phyloP scores from a whole-genome alignment of 1,140 invertebrate genomes.

The Musca domestica region DNA sequence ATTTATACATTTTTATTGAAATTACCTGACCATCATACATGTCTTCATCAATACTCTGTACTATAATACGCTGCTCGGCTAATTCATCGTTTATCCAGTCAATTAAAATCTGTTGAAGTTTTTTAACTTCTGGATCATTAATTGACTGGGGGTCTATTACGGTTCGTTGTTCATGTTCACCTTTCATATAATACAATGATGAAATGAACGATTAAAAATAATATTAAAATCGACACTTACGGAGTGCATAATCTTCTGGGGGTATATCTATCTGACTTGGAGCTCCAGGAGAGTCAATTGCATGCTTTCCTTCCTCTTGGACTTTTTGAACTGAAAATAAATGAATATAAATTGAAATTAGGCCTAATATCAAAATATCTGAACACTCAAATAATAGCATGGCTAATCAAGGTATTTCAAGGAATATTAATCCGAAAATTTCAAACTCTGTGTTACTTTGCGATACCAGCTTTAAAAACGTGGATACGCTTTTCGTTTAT shows the following conservation, averaged over 20 bases:
- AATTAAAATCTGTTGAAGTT: constrained; percentile 84
- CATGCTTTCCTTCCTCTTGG: constrained; percentile 93
- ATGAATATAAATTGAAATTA: neutral
- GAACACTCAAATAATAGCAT: too few species aligned
- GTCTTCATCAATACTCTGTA: constrained; percentile 96
- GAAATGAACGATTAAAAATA: neutral
- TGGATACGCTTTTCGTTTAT: too few species aligned
- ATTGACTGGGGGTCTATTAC: constrained; percentile 89
- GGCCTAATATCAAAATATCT: neutral
- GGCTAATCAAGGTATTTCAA: neutral
- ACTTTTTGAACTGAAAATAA: constrained; percentile 80
- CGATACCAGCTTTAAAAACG: too few species aligned
- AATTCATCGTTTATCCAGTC: constrained; percentile 99
- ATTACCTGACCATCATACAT: constrained; percentile 95
- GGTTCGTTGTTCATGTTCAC: constrained; percentile 94
- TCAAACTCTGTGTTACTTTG: too few species aligned
- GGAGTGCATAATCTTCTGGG: constrained; percentile 88
- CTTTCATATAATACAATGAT: constrained; percentile 53
- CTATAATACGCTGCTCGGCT: constrained; percentile 95
- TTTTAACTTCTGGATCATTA: constrained; percentile 82
- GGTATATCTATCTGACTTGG: constrained; percentile 80
- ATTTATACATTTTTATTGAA: neutral
- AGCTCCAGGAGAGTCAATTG: constrained; percentile 91
- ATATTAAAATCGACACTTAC: constrained; percentile 57
- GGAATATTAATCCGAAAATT: too few species aligned